These are phyloP conservation scores for Trissolcus basalis DNA, from an alignment of 1,140 invertebrate species.

Conservation along the genomic window DNA sequence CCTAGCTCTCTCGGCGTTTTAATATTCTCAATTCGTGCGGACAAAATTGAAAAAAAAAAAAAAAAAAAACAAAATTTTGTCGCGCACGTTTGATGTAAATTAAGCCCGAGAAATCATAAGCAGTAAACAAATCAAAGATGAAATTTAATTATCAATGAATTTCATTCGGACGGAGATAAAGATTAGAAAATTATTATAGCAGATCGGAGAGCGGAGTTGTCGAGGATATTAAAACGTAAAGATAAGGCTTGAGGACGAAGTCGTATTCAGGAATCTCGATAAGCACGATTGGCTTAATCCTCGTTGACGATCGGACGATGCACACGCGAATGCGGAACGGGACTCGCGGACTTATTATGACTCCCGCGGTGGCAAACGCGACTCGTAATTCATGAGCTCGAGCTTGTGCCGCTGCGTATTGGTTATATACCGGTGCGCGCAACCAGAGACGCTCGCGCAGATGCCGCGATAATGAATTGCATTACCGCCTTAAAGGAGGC, in stretches of 20 bases:
- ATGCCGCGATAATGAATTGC: constrained; percentile 59
- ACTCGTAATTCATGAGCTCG: constrained; percentile 55
- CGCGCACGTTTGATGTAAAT: too few relatives aligned
- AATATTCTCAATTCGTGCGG: too few relatives aligned
- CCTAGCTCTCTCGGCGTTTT: constrained; percentile 1
- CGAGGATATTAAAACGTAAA: constrained; percentile 47
- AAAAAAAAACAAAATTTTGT: too few relatives aligned
- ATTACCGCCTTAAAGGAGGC: constrained; percentile 37
- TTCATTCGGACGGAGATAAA: not conserved
- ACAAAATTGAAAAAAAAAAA: too few relatives aligned
- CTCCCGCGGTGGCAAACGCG: constrained; percentile 49
- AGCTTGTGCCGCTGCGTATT: constrained; percentile 29
- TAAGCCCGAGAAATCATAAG: too few relatives aligned
- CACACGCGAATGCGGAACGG: constrained; percentile 50
- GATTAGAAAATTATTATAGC: constrained; percentile 12
- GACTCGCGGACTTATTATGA: constrained; percentile 53
- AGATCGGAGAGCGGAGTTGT: constrained; percentile 1
- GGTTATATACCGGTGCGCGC: constrained; percentile 46
- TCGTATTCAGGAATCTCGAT: constrained; percentile 39
- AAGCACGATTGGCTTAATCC: constrained; percentile 52
- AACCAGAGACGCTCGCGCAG: constrained; percentile 18
- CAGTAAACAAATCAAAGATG: too few relatives aligned
- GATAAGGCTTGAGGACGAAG: constrained; percentile 26
- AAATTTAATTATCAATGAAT: too few relatives aligned
- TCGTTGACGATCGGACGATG: constrained; percentile 36